Conservation (phyloP, 2,797 vertebrate species). For the Enteromius fasciolatus region DNA sequence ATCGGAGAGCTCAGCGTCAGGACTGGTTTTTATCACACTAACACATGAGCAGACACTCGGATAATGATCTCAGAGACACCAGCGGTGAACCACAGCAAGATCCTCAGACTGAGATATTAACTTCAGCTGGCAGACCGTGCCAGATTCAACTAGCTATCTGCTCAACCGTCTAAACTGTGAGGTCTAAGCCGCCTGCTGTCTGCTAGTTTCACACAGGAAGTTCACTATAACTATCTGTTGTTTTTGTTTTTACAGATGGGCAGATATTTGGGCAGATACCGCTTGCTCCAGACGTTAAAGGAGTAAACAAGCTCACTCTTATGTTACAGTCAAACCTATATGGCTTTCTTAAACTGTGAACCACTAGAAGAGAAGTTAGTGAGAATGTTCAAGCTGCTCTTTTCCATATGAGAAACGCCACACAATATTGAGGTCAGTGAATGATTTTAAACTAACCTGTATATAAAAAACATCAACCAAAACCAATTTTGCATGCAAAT, state of each 20-base stretch:
- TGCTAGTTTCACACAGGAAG: slow-evolving; percentile 57
- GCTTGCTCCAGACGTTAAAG: neutral
- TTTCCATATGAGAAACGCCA: neutral
- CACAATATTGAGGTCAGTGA: neutral
- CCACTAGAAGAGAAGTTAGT: neutral
- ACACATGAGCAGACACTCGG: slow-evolving; percentile 27
- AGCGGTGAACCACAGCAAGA: slow-evolving; percentile 50
- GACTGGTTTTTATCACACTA: slow-evolving; percentile 24
- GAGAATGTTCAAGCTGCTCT: neutral
- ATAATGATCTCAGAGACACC: slow-evolving; percentile 58
- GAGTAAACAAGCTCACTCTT: neutral
- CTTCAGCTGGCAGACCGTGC: slow-evolving; percentile 43
- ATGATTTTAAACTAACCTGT: neutral
- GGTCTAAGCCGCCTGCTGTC: slow-evolving; percentile 8
- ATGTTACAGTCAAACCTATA: neutral
- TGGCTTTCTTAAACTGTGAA: neutral
- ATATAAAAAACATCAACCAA: slow-evolving; percentile 32
- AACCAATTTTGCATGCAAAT: slow-evolving; percentile 24
- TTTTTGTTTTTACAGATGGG: slow-evolving; percentile 30
- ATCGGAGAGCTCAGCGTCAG: slow-evolving; percentile 38
- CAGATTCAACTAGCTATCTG: slow-evolving; percentile 29
- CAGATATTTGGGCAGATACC: slow-evolving; percentile 9
- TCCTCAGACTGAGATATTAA: slow-evolving; percentile 38
- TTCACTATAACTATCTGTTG: slow-evolving; percentile 26
- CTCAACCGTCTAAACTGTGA: slow-evolving; percentile 54